Evolutionary conservation across 2,888 invertebrate species (phyloP).

Genomic region (Meloe dianella): DNA sequence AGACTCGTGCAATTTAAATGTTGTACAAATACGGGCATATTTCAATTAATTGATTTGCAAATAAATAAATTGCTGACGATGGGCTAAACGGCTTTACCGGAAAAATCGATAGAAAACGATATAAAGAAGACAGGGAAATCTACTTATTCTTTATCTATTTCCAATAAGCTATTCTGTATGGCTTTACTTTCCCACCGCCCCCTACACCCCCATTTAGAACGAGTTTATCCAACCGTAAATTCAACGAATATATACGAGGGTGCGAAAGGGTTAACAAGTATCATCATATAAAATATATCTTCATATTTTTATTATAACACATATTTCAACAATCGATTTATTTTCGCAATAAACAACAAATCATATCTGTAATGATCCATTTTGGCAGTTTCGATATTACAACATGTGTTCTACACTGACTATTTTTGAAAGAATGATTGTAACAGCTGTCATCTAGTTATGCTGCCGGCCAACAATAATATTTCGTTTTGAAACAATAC

Average conservation of each 20-base stretch:
- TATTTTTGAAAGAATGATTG: not conserved
- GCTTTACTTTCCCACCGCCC: too few species aligned
- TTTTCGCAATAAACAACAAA: constrained; percentile 4
- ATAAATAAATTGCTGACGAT: not conserved
- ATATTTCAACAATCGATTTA: not conserved
- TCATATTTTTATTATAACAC: not conserved
- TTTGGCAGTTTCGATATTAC: constrained; percentile 2
- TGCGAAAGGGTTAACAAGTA: not conserved
- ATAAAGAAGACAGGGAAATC: constrained; percentile 3
- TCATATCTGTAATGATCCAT: not conserved
- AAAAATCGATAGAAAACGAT: too few species aligned
- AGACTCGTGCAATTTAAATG: not conserved
- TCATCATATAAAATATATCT: not conserved
- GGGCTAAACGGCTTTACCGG: not conserved
- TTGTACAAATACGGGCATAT: too few species aligned
- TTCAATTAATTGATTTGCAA: not conserved
- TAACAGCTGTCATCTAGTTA: not conserved
- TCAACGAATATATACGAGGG: not conserved
- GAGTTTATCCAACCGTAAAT: constrained; percentile 16
- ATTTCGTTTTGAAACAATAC: not conserved
- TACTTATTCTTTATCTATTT: constrained; percentile 32
- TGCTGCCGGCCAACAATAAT: not conserved
- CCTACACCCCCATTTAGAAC: not conserved
- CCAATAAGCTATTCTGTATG: constrained; percentile 33
- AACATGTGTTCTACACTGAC: not conserved